A percentile compares a stretch with the other conserved stretches of the same genome.
These are phyloP conservation scores for Amiota minor DNA, from an alignment of 2,888 invertebrate species.

Conservation along the genomic window DNA sequence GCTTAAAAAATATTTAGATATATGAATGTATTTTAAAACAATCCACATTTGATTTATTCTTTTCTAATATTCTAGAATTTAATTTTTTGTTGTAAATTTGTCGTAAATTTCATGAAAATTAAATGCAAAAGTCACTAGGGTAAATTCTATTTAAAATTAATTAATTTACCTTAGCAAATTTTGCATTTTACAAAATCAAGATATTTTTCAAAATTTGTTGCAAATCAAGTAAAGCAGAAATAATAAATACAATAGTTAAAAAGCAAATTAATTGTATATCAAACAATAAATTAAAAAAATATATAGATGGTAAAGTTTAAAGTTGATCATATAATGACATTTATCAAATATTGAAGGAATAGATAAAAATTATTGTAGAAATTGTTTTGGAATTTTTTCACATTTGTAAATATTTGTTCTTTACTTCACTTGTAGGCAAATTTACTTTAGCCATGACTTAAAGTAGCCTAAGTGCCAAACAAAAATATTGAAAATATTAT, in stretches of 20 bases:
- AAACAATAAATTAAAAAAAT: constrained; percentile 16
- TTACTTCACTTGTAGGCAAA: constrained; percentile 7
- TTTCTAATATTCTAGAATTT: too few relatives aligned
- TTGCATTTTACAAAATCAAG: constrained; percentile 6
- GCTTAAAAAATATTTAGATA: background rate
- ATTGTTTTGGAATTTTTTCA: background rate
- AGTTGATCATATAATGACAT: too few relatives aligned
- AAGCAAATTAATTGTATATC: background rate
- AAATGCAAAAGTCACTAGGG: constrained; percentile 38
- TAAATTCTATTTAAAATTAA: constrained; percentile 18
- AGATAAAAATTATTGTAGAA: too few relatives aligned
- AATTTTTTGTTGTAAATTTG: background rate
- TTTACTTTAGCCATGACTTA: constrained; percentile 18
- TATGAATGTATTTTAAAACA: too few relatives aligned
- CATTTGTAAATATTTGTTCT: constrained; percentile 19
- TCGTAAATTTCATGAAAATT: constrained; percentile 25
- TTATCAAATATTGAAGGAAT: too few relatives aligned
- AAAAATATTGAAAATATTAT: too few relatives aligned
- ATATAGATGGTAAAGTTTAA: constrained; percentile 37
- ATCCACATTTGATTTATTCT: background rate
- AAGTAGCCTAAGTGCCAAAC: constrained; percentile 16
- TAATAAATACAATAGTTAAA: constrained; percentile 5
- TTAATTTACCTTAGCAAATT: background rate
- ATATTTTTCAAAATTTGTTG: background rate
- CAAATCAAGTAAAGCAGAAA: background rate